Conservation (phyloP, 2,113 vertebrate species). For the Podocnemis expansa region DNA sequence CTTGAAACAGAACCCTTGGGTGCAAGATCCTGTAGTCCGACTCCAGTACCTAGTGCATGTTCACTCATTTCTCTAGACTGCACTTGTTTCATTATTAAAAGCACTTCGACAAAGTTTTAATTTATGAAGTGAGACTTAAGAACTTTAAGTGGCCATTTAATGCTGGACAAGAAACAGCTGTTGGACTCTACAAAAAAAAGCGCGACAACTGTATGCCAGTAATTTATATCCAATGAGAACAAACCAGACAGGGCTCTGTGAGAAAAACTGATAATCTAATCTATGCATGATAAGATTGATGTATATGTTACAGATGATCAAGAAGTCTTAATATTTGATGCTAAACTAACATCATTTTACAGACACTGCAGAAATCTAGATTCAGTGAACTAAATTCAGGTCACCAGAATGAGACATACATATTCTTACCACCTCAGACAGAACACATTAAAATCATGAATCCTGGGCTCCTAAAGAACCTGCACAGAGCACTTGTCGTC, state of each 20-base stretch:
- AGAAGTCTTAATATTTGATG: background rate
- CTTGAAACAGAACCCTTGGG: background rate
- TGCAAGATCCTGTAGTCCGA: background rate
- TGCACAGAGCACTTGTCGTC: too few relatives aligned
- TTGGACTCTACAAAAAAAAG: background rate
- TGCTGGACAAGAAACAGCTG: background rate
- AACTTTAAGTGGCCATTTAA: background rate
- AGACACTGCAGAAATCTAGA: fast-evolving
- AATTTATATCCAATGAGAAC: background rate
- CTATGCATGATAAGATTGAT: background rate
- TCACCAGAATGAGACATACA: fast-evolving
- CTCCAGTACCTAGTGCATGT: background rate
- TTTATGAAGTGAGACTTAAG: slow-evolving; percentile 2
- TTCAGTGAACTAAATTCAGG: background rate
- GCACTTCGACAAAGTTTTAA: background rate
- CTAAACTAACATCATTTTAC: background rate
- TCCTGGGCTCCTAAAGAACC: background rate
- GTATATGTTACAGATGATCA: background rate
- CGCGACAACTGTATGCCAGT: background rate
- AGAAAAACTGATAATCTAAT: background rate
- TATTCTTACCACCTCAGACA: background rate
- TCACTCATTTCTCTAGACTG: background rate
- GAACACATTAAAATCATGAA: background rate
- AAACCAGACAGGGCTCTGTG: background rate
- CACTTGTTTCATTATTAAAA: background rate